Conservation (phyloP, 2,888 invertebrate species). For the Mongoloraphidia duomilia region DNA sequence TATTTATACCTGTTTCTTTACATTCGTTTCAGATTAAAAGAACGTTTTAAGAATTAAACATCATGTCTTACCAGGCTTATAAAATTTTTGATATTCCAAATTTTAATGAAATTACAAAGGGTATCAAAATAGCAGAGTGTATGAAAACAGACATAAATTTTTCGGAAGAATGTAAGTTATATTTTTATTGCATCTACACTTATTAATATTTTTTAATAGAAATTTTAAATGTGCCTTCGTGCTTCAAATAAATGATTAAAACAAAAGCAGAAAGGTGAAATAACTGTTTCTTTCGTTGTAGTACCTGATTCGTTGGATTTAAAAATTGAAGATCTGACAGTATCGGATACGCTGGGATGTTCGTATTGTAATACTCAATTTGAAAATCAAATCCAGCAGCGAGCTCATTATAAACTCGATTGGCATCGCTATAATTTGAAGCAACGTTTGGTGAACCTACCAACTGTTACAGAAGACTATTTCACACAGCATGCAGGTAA, state of each 20-base stretch:
- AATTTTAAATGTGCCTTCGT: too few species aligned
- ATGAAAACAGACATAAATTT: neutral
- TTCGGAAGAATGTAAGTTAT: neutral
- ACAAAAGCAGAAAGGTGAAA: neutral
- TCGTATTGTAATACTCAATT: slow-evolving; percentile 40
- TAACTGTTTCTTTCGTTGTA: neutral
- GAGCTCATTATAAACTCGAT: slow-evolving; percentile 65
- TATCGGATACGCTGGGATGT: slow-evolving; percentile 33
- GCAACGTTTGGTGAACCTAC: slow-evolving; percentile 44
- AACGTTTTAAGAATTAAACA: neutral
- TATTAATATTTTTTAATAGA: too few species aligned
- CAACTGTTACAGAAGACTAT: slow-evolving; percentile 38
- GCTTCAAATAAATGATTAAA: too few species aligned
- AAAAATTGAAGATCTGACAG: slow-evolving; percentile 23
- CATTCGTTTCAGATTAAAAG: too few species aligned
- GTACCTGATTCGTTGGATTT: slow-evolving; percentile 9
- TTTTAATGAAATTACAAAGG: slow-evolving; percentile 2
- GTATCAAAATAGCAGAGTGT: slow-evolving; percentile 2
- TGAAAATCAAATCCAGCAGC: slow-evolving; percentile 43
- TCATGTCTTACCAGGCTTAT: slow-evolving; percentile 1
- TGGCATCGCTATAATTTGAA: slow-evolving; percentile 78
- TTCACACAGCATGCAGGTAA: slow-evolving; percentile 37
- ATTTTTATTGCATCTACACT: neutral
- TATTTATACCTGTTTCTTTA: too few species aligned
- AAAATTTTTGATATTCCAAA: slow-evolving; percentile 1